These are phyloP conservation scores for Notodonta ziczac DNA, from an alignment of 2,888 invertebrate species.

Conservation along the genomic window DNA sequence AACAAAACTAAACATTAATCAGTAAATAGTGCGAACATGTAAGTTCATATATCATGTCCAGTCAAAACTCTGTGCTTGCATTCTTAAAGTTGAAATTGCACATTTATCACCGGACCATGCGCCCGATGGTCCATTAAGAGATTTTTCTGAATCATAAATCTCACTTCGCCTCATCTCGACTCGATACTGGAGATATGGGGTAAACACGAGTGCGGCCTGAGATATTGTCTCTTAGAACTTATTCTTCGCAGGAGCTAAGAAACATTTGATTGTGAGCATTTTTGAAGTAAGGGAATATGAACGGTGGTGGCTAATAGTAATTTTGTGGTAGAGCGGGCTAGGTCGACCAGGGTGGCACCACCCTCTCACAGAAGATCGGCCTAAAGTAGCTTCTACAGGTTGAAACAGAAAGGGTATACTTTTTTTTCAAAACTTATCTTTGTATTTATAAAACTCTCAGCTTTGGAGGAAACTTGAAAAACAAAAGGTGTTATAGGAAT, in stretches of 20 bases:
- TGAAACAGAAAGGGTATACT: no score
- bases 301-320: no score
- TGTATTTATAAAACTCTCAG: no score
- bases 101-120: conserved; percentile 81
- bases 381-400: no score
- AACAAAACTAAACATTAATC: conserved; percentile 52
- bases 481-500: no score
- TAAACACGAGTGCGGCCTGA: conserved; percentile 59
- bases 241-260: conserved; percentile 11
- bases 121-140: conserved; percentile 81
- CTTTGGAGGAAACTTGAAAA: no score
- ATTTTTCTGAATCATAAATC: conserved; percentile 84
- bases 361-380: no score
- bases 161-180: conserved; percentile 79
- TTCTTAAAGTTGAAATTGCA: conserved; percentile 82
- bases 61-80: conserved; percentile 81
- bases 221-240: conserved; percentile 41
- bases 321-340: no score
- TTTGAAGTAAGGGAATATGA: background rate
- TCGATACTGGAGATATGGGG: conserved; percentile 77
- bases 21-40: conserved; percentile 59
- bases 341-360: no score
- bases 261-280: background rate
- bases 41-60: conserved; percentile 75
- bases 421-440: no score